These are phyloP conservation scores for Atrichornis clamosus DNA, from an alignment of 2,113 vertebrate genomes.

Conservation along the genomic window DNA sequence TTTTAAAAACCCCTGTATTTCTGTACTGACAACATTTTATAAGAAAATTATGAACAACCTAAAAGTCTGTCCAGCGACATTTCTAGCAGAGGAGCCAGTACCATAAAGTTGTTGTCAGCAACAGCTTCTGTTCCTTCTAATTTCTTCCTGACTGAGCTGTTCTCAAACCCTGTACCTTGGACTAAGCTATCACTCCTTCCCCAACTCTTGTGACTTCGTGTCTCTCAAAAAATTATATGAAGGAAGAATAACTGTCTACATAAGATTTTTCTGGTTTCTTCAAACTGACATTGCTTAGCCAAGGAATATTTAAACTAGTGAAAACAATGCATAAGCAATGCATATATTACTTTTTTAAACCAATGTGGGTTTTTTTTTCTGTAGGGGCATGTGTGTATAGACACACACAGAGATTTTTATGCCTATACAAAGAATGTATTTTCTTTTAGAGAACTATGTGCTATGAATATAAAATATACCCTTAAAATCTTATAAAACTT, in stretches of 20 bases:
- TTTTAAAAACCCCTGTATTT: background rate
- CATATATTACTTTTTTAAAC: background rate
- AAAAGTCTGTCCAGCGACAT: background rate
- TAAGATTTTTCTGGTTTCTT: background rate
- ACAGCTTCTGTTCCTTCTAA: background rate
- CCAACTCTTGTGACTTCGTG: background rate
- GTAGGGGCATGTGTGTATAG: background rate
- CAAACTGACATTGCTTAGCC: background rate
- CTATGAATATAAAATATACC: background rate
- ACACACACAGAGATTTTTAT: background rate
- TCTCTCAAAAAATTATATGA: background rate
- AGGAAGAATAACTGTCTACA: background rate
- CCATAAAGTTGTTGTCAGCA: background rate
- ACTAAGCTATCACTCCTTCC: background rate
- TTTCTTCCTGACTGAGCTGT: background rate
- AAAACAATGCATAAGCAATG: background rate
- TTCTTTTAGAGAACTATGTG: background rate
- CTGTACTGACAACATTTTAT: background rate
- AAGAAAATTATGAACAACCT: background rate
- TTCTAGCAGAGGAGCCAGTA: background rate
- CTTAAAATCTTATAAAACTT: background rate
- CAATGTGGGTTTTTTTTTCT: background rate
- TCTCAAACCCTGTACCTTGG: background rate
- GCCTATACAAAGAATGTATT: background rate
- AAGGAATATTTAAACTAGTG: background rate